Evolutionary conservation across 2,113 vertebrate genomes (phyloP), one percentile per base, ranked within the genome.

Genomic region (Pao palembangensis): DNA sequence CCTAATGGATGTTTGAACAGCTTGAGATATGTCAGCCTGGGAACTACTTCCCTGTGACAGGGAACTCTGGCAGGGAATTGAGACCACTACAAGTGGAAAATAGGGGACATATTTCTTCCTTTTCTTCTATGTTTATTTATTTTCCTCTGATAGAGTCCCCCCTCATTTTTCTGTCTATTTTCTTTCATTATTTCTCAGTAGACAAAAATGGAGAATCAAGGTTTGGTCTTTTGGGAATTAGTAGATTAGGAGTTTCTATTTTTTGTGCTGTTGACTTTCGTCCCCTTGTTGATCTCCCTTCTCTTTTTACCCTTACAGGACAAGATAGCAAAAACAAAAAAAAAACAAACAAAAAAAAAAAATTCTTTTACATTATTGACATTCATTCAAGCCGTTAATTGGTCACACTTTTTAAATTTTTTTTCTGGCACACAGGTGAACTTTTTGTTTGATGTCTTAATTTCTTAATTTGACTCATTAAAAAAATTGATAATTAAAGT

Each of bases 1-100:
- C 80, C 85, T 89, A 88, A 85, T 83, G 88, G 79, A 83, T 92
- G 72, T 92, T 93, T 92, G 83, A 93, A 93, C 81, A 93, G 87
- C 90, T 91, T 93, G 91, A 88, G 85, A 90, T 83, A 83, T 84
- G 85, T 88, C 80, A 67, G 84, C 78, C 82, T 85, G 86, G 87
- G 86, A 91, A 88, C 83, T 76, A 83, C 79, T 80, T 88, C 83
- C 73, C 84, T 87, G 85, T 80, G 87, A 90, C 88, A 84, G 78
- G 79, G 82, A 86, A 83, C 71, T 82, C 87, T 88, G 82, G 79
- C 72, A 68, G 82, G 76, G 79, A 86, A 84, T 79, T 88, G 84
- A 89, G 80, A 88, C 84, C 79, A 80, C 87, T 75, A 84, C 68
- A 69, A 61, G 61, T 48, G 76, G 72, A 88, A 87, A 88, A 90